Evolutionary conservation across 1,140 invertebrate species (phyloP).

Genomic region (Planococcus citri): DNA sequence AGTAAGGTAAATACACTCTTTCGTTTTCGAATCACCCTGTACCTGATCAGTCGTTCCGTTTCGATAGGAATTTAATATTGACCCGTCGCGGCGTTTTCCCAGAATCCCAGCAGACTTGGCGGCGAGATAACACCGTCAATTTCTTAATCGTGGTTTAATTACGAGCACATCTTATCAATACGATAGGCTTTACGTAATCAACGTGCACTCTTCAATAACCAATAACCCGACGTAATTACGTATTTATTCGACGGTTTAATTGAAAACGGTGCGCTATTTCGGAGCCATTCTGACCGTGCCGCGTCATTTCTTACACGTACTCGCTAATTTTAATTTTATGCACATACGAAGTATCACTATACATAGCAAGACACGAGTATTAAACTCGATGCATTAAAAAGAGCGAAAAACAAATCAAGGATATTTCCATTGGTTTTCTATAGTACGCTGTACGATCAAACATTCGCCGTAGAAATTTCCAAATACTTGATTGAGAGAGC

Average conservation of each 20-base stretch:
- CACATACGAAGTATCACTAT: no score
- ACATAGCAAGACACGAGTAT: no score
- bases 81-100: background rate
- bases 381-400: no score
- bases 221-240: background rate
- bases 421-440: no score
- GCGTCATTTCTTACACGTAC: no score
- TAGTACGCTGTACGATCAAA: no score
- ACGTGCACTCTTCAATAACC: background rate
- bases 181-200: background rate
- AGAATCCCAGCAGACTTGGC: constrained; percentile 1
- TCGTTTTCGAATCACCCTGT: no score
- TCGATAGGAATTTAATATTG: background rate
- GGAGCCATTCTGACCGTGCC: background rate
- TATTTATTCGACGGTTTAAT: background rate
- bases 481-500: background rate
- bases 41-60: background rate
- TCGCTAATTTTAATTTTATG: no score
- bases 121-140: background rate
- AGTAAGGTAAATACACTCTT: no score
- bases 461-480: no score
- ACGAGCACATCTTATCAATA: constrained; percentile 1
- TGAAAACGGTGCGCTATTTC: background rate
- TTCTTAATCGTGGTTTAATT: background rate
- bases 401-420: no score